These are phyloP conservation scores for Rhinatrema bivittatum DNA, from an alignment of 2,797 vertebrate genomes.

Conservation along the genomic window DNA sequence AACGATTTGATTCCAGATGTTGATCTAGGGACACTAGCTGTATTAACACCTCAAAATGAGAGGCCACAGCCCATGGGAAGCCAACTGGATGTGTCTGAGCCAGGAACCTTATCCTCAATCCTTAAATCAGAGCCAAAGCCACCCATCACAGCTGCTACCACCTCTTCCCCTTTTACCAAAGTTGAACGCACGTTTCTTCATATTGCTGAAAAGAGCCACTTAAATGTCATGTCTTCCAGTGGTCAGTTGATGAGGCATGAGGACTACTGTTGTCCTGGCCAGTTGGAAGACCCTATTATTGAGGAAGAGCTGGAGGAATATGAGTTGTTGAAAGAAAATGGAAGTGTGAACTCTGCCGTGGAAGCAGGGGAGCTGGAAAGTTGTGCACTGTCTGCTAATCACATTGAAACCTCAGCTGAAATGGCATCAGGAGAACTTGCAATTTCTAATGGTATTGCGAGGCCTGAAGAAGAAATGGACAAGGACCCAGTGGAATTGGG, in stretches of 20 bases:
- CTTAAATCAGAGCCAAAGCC: constrained; percentile 80
- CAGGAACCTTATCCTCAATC: constrained; percentile 75
- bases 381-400: constrained; percentile 23
- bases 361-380: constrained; percentile 45
- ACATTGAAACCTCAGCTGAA: constrained; percentile 27
- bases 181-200: constrained; percentile 94
- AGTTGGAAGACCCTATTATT: constrained; percentile 49
- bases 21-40: constrained; percentile 71
- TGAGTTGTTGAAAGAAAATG: constrained; percentile 37
- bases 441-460: constrained; percentile 23
- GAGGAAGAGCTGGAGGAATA: constrained; percentile 43
- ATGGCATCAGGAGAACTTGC: constrained; percentile 21
- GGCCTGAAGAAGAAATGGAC: constrained; percentile 2
- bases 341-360: constrained; percentile 33
- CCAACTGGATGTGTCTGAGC: constrained; percentile 73
- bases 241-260: constrained; percentile 62
- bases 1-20: constrained; percentile 66
- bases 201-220: constrained; percentile 90
- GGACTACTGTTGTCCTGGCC: constrained; percentile 38
- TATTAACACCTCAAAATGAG: constrained; percentile 67
- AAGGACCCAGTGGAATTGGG: background rate
- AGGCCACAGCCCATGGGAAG: constrained; percentile 62
- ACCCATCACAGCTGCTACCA: constrained; percentile 47
- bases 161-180: constrained; percentile 88
- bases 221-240: constrained; percentile 85